Evolutionary conservation across 53 echinoderm and acorn worm species (phyloP), one percentile per base, ranked within the genome.

Genomic region (Holothuria scabra): DNA sequence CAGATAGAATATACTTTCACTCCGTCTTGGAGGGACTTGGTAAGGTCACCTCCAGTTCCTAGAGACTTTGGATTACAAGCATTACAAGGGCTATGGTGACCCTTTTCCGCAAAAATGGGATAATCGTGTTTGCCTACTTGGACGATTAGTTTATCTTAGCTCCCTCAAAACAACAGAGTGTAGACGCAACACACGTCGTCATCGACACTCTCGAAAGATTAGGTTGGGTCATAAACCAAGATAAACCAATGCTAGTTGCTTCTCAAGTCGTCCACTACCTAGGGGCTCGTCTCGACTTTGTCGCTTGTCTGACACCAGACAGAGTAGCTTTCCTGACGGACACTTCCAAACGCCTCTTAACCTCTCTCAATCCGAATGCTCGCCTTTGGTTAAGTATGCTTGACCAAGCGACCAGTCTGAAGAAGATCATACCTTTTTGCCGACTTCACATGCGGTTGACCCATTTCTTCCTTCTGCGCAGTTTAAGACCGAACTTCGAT

Each of bases 211-310:
- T 35, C 6, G 35, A 35, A 6, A 35, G 35, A 35, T 4, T 6
- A 35, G 79, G 76, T 46, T 76, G 48, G 25, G 24, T 76, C 20
- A 44, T 76, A 44, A 76, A 76, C 28, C 28, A 28, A 32, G 57
- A 78, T 2, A 78, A 82, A 20, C 35, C 82, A 0, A 35, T 23
- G 20, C 82, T 82, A 0, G 38, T 26, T 4, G 63, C 82, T 23
- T 28, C 82, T 10, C 82, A 6, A 34, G 41, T 37, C 35, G 61
- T 46, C 21, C n/a, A 30, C 8, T 81, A 61, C 19, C 81, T 81
- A 2, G 81, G 46, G 2, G 81, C 81, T 3, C 2, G 16, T 10
- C 12, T 81, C 9, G 37, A 81, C 32, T 37, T 61, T n/a, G 34
- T 35, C 14, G 64, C 82, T 9, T 24, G 0, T 7, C 66, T 66